phyloP scores from a whole-genome alignment of 2,113 vertebrate genomes.

The Neogobius melanostomus region DNA sequence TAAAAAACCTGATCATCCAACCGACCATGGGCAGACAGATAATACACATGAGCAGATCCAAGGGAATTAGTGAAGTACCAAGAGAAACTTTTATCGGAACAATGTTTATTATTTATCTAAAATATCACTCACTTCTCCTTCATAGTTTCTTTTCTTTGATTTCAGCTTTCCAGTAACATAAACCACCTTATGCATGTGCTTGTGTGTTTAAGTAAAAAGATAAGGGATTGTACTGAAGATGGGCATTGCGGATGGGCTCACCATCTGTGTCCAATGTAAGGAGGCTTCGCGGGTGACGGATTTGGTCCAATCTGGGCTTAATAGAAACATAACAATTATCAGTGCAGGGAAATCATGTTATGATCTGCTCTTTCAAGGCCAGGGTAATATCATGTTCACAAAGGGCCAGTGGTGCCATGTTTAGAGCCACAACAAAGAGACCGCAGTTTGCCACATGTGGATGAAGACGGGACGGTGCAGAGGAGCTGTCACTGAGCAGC shows the following conservation, averaged over 20 bases:
- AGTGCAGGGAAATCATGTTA: constrained; percentile 17
- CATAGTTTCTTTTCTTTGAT: background rate
- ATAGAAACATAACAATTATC: constrained; percentile 33
- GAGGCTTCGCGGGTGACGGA: constrained; percentile 19
- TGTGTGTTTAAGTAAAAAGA: background rate
- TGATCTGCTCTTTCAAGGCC: constrained; percentile 15
- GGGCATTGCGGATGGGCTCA: constrained; percentile 8
- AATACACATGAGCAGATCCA: too few species aligned
- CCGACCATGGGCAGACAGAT: too few species aligned
- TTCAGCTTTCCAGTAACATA: background rate
- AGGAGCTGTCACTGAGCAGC: constrained; percentile 19
- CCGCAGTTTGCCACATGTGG: constrained; percentile 33
- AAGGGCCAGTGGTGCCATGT: constrained; percentile 20
- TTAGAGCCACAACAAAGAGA: constrained; percentile 28
- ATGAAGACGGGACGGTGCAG: constrained; percentile 11
- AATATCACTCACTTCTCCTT: background rate
- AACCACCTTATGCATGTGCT: background rate
- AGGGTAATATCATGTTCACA: constrained; percentile 15
- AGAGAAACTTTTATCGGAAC: too few species aligned
- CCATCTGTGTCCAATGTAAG: constrained; percentile 23
- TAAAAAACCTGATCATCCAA: too few species aligned
- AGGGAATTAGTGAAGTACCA: too few species aligned
- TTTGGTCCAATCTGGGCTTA: constrained; percentile 8
- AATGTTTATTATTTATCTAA: too few species aligned
- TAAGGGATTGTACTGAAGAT: background rate